These are phyloP conservation scores for Microctonus aethiopoides DNA, from an alignment of 2,888 invertebrate species.

Conservation along the genomic window DNA sequence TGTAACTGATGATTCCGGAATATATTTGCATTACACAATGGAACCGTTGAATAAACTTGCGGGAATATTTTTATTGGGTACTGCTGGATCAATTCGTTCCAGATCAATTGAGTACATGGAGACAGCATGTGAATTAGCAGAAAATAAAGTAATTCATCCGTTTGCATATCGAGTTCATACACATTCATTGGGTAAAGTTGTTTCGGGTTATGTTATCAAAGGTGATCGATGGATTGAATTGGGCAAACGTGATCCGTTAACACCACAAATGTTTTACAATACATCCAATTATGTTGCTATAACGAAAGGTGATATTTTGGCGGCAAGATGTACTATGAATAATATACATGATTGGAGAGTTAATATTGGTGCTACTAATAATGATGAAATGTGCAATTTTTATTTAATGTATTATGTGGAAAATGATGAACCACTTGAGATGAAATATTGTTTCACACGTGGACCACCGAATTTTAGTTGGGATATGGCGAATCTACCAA, in stretches of 20 bases:
- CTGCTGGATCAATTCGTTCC: slow-evolving; percentile 83
- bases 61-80: slow-evolving; percentile 90
- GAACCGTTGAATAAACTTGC: slow-evolving; percentile 86
- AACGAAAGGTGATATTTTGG: slow-evolving; percentile 78
- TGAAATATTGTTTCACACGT: slow-evolving; percentile 84
- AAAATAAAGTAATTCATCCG: slow-evolving; percentile 88
- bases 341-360: slow-evolving; percentile 76
- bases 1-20: slow-evolving; percentile 85
- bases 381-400: slow-evolving; percentile 96
- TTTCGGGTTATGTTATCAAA: slow-evolving; percentile 77
- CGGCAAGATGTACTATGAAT: slow-evolving; percentile 93
- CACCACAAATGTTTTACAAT: slow-evolving; percentile 96
- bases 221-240: slow-evolving; percentile 80
- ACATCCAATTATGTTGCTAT: slow-evolving; percentile 69
- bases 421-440: slow-evolving; percentile 77
- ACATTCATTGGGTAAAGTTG: slow-evolving; percentile 86
- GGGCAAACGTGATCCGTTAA: slow-evolving; percentile 87
- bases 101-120: slow-evolving; percentile 86
- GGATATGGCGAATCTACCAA: slow-evolving; percentile 75
- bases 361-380: slow-evolving; percentile 82
- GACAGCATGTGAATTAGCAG: slow-evolving; percentile 83
- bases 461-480: slow-evolving; percentile 91
- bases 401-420: slow-evolving; percentile 94
- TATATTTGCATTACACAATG: slow-evolving; percentile 82
- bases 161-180: slow-evolving; percentile 97